These are phyloP conservation scores for Listrodromus nycthemerus DNA, from an alignment of 2,888 invertebrate genomes.

Conservation along the genomic window DNA sequence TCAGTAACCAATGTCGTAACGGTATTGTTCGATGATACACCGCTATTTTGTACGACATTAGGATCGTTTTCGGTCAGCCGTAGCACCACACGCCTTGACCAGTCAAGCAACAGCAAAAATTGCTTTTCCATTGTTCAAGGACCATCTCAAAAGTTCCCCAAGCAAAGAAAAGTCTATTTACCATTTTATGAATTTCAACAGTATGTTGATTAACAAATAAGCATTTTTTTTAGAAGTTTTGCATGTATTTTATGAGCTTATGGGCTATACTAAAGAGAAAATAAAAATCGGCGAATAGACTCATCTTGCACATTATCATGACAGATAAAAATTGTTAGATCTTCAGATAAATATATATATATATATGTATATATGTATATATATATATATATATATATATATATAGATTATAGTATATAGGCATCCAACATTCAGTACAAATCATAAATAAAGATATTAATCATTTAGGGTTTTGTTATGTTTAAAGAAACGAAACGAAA, in stretches of 20 bases:
- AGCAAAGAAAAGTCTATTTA: slow-evolving; percentile 81
- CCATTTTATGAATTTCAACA: slow-evolving; percentile 28
- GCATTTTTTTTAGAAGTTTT: neutral
- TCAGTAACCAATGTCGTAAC: slow-evolving; percentile 45
- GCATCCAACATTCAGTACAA: slow-evolving; percentile 83
- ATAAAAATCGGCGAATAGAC: slow-evolving; percentile 61
- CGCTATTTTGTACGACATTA: slow-evolving; percentile 36
- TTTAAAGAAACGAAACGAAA: slow-evolving; percentile 42
- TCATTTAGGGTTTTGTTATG: slow-evolving; percentile 46
- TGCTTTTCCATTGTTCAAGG: slow-evolving; percentile 83
- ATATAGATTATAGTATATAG: slow-evolving; percentile 60
- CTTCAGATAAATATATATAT: slow-evolving; percentile 64
- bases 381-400: slow-evolving; percentile 25
- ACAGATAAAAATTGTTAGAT: slow-evolving; percentile 58
- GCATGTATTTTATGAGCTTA: neutral
- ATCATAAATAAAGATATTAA: slow-evolving; percentile 72
- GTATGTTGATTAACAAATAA: neutral
- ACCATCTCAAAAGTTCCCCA: slow-evolving; percentile 86
- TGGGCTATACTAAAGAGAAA: neutral
- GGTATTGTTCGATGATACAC: slow-evolving; percentile 46
- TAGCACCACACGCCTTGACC: slow-evolving; percentile 29
- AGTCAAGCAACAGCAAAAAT: slow-evolving; percentile 32
- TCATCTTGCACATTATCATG: slow-evolving; percentile 63
- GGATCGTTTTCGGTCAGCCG: slow-evolving; percentile 38
- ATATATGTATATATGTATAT: too few relatives aligned